Evolutionary conservation across 1,140 invertebrate genomes (phyloP), one percentile per base, ranked within the genome.

Genomic region (Heliconius hermathena): DNA sequence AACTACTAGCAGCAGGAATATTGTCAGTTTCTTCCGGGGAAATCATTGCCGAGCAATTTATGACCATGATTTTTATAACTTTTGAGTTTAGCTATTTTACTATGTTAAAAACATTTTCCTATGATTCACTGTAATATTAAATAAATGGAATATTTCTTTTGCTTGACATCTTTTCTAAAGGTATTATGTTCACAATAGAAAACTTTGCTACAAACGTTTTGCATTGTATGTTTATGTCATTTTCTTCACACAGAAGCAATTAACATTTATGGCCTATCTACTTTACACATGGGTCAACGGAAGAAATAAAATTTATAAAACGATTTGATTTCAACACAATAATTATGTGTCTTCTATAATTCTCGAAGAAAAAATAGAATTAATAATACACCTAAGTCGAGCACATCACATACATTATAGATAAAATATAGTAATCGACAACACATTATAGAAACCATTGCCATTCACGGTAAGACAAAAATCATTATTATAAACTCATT

Each of bases 21-120:
- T 85, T 90, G 41, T 93, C 91, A 41, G 74, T 78, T 54, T 90
- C 87, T 46, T 90, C 89, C 4, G 80, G 79, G 26, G 83, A 80
- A 82, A 78, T 89, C 88, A 90, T 91, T 73, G 81, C 82, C 11
- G 11, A 29, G 22, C 60, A 29, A 29, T 66, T 29, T 66, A 66
- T 13, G 22, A 66, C 60, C 60, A 66, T 66, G 60, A 66, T 66
- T 66, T 66, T 66, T 66, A 66, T 66, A 6, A 26, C 8, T 66
- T 26, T 66, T 4, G 29, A 29, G 11, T 29, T 66, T 29, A 66
- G 11, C 22, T 66, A 29, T 66, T 66, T 13, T 3, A 66, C 26
- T 29, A 66, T 16, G 13, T 66, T 66, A 13, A 26, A 11, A 26
- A 26, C 22, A 66, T 66, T 16, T 66, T 29, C 13, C 22, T 66